Evolutionary conservation across 2,888 invertebrate genomes (phyloP).

Genomic region (Phragmatobia fuliginosa): DNA sequence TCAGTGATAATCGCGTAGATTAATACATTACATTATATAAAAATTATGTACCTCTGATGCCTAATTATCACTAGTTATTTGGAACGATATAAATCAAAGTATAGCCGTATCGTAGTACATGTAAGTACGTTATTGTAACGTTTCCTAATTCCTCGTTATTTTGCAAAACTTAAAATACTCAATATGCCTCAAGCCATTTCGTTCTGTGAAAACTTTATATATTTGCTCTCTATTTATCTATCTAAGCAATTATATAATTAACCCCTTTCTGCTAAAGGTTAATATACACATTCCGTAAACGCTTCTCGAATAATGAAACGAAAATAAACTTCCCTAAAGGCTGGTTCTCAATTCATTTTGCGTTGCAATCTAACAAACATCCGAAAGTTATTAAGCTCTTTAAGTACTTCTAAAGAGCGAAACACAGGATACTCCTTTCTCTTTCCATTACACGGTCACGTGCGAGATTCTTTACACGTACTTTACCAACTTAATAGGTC

Average conservation of each 20-base stretch:
- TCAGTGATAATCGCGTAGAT: too few species aligned
- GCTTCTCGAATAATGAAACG: slow-evolving; percentile 36
- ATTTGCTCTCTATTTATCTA: background rate
- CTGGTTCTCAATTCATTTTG: slow-evolving; percentile 49
- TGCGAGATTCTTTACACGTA: slow-evolving; percentile 52
- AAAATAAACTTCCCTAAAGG: slow-evolving; percentile 19
- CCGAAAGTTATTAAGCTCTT: slow-evolving; percentile 53
- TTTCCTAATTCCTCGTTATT: background rate
- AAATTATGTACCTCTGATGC: too few species aligned
- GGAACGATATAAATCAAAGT: too few species aligned
- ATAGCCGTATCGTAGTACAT: too few species aligned
- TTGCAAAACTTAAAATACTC: background rate
- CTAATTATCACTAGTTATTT: too few species aligned
- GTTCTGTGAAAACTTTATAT: background rate
- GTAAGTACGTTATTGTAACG: too few species aligned
- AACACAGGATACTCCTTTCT: slow-evolving; percentile 17
- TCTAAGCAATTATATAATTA: background rate
- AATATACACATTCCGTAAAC: slow-evolving; percentile 6
- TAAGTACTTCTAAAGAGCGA: slow-evolving; percentile 42
- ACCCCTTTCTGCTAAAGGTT: background rate
- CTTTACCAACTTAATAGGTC: slow-evolving; percentile 51
- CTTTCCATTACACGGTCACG: slow-evolving; percentile 35
- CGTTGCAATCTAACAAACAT: slow-evolving; percentile 55
- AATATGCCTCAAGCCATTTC: background rate
- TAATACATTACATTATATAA: too few species aligned